phyloP scores from a whole-genome alignment of 2,888 invertebrate genomes.

The Lepeophtheirus nordmannii region DNA sequence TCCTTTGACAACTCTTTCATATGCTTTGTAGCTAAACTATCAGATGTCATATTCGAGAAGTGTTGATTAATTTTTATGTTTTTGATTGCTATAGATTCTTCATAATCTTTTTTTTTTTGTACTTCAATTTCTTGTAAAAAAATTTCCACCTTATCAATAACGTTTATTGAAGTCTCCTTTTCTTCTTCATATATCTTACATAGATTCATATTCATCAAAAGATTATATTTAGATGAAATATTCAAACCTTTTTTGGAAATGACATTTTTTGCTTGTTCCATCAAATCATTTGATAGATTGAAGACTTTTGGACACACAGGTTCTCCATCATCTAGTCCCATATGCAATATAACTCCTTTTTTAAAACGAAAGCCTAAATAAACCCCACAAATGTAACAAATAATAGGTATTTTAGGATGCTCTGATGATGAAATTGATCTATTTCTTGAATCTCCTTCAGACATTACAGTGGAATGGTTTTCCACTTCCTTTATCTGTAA shows the following conservation, averaged over 20 bases:
- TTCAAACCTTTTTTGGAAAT: background rate
- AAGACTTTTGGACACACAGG: conserved; percentile 21
- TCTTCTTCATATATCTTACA: background rate
- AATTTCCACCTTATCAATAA: background rate
- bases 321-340: conserved; percentile 24
- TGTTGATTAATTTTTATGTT: too few species aligned
- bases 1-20: too few species aligned
- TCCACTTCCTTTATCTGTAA: too few species aligned
- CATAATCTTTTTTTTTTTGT: background rate
- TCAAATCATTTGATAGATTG: background rate
- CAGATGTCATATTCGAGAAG: too few species aligned
- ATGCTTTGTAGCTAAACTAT: too few species aligned
- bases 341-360: conserved; percentile 13
- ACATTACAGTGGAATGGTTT: too few species aligned
- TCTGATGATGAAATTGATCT: too few species aligned
- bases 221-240: background rate
- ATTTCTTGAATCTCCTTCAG: too few species aligned
- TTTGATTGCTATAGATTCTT: background rate
- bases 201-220: background rate
- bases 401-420: background rate
- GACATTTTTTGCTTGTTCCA: background rate
- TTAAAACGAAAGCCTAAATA: conserved; percentile 2
- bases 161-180: background rate
- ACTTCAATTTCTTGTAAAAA: background rate
- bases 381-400: conserved; percentile 22